Evolutionary conservation across 2,113 vertebrate species (phyloP), one percentile per base, ranked within the genome.

Genomic region (Labrus mixtus): DNA sequence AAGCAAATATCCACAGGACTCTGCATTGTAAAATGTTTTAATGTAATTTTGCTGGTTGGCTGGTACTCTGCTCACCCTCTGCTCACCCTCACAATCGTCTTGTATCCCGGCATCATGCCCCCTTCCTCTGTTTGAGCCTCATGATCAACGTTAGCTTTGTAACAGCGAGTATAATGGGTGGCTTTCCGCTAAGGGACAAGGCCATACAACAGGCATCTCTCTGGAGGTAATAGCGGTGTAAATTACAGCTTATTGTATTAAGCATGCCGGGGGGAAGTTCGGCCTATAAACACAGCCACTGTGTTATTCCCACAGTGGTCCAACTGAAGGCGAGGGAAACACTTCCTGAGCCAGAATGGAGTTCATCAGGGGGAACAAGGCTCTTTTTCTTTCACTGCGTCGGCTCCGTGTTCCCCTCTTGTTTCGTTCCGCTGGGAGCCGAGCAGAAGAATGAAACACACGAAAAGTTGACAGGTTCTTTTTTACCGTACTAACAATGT

Each of bases 211-310:
- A 79, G 82, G 56, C 83, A 60, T 88, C 86, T 91, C 87, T 91
- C 85, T 88, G 81, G 87, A 86, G 86, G 82, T 91, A 91, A 91
- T 89, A 81, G 82, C 50, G 58, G 91, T 87, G 88, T 94, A 86
- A 92, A 93, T 91, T 88, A 91, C 88, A 90, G 85, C 89, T 92
- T 91, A 94, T 93, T 91, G 90, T 92, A 84, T 92, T 89, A 91
- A 85, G 83, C 65, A 73, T 78, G 60, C 70, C 59, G 70, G 78
- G 78, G 86, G 90, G 90, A 84, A 79, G 87, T 82, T 74, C 61
- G 79, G 84, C 81, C 81, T 72, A 90, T 85, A 90, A 92, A 91
- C 88, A 89, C 79, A 33, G 67, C 76, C 69, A 46, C 81, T 88
- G 88, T 90, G 80, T 80, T 80, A 90, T 91, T 94, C 90, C 88